A percentile compares a stretch with the other conserved stretches of the same genome.
phyloP scores from a whole-genome alignment of 2,113 vertebrate genomes.

The Podarcis raffonei region DNA sequence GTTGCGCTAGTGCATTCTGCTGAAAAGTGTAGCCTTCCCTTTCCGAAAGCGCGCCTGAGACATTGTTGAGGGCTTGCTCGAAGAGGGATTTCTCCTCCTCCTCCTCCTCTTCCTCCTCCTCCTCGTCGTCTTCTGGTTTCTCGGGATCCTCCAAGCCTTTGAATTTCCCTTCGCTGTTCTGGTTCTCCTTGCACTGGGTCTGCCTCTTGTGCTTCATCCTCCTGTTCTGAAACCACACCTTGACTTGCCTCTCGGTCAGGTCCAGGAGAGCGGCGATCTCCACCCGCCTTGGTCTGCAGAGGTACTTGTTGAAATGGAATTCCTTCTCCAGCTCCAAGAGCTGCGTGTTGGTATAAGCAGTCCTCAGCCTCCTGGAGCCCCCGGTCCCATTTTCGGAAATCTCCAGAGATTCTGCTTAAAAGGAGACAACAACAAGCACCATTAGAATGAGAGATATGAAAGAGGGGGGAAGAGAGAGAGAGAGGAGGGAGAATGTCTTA shows the following conservation, averaged over 20 bases:
- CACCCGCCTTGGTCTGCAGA: conserved; percentile 94
- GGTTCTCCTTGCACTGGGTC: conserved; percentile 96
- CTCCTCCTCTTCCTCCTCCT: conserved; percentile 81
- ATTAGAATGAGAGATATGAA: background rate
- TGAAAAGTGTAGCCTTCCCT: conserved; percentile 91
- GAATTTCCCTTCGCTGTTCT: conserved; percentile 87
- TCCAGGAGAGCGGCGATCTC: conserved; percentile 95
- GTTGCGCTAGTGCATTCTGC: conserved; percentile 86
- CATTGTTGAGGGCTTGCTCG: conserved; percentile 81
- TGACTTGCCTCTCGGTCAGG: conserved; percentile 97
- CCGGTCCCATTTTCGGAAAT: conserved; percentile 82
- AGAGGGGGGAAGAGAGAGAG: background rate
- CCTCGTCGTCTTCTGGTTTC: conserved; percentile 82
- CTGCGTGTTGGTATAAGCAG: conserved; percentile 98
- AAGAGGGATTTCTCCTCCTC: conserved; percentile 85
- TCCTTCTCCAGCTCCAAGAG: conserved; percentile 98
- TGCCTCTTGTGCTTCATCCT: conserved; percentile 99
- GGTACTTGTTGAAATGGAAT: conserved; percentile 99
- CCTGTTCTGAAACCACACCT: conserved; percentile 99
- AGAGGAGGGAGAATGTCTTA: background rate
- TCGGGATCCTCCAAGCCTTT: conserved; percentile 83
- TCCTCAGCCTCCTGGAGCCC: conserved; percentile 91
- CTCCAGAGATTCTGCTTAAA: conserved; percentile 89
- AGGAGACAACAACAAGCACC: conserved; percentile 34
- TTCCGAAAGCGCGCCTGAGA: conserved; percentile 86